These are phyloP conservation scores for Pseudococcus jackbeardsleyi DNA, from an alignment of 2,888 invertebrate genomes.

Conservation along the genomic window DNA sequence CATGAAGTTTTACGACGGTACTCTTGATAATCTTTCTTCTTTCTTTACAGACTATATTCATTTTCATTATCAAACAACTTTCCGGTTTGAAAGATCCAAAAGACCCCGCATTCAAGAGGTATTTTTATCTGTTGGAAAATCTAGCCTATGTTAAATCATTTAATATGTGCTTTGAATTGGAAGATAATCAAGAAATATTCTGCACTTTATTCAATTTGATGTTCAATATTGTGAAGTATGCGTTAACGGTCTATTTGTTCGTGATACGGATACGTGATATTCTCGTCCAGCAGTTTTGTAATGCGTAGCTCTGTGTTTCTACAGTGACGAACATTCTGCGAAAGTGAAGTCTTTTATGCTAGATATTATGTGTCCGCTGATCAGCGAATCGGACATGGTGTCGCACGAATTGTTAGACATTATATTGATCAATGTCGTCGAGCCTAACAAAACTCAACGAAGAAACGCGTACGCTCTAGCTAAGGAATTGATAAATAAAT, in stretches of 20 bases:
- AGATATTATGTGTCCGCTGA: conserved; percentile 93
- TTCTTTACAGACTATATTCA: conserved; percentile 81
- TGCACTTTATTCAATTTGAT: conserved; percentile 92
- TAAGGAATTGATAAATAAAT: conserved; percentile 91
- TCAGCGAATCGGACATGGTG: conserved; percentile 95
- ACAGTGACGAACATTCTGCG: conserved; percentile 92
- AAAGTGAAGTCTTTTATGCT: conserved; percentile 98
- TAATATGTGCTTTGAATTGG: conserved; percentile 98
- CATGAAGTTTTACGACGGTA: not conserved
- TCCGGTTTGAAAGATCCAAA: conserved; percentile 95
- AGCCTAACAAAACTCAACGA: conserved; percentile 90
- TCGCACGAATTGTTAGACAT: conserved; percentile 94
- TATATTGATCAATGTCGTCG: conserved; percentile 93
- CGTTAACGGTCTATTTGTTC: too few relatives aligned
- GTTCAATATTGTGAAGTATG: conserved; percentile 94
- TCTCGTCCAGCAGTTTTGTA: not conserved
- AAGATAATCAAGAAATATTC: conserved; percentile 97
- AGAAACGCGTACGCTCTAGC: conserved; percentile 92
- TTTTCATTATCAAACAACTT: conserved; percentile 94
- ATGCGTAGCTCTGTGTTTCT: not conserved
- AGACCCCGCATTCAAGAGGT: conserved; percentile 96
- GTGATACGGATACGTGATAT: not conserved
- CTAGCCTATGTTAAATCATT: conserved; percentile 97
- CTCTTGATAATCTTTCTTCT: conserved; percentile 11
- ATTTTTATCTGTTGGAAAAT: conserved; percentile 97